Base-by-base conservation (phyloP, 1,140 invertebrate genomes). In the Solen grandis region DNA sequence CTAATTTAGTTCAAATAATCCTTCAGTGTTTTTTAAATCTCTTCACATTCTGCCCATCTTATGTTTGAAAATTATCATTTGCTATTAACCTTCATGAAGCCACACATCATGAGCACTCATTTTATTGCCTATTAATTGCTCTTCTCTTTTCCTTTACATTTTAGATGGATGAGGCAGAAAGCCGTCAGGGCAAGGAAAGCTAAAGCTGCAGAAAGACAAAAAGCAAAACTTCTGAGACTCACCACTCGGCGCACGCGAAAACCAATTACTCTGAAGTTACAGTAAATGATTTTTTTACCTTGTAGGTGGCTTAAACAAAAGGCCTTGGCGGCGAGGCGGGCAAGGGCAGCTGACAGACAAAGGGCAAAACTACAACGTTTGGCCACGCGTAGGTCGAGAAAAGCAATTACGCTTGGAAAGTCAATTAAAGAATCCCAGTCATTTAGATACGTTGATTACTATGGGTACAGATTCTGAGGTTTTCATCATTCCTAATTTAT, bases 391-490 rank as follows among this genome's bases (percentile, higher is more conserved):
- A 76, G 83, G 41, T 81, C 87, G 10, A 81, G 85, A 19, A 89
- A 87, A 52, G 84, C 87, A 25, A 83, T 85, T 29, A 73, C 85
- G 10, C 78, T 90, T n/a, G 73, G 82, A 22, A 84, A 81, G 59
- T 85, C 89, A 25, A 84, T 91, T 31, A 82, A 77, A 52, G 84
- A 88, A 57, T 80, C 88, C 4, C 86, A 90, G 65, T 77, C 89
- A 59, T 89, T 88, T 79, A 70, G 84, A 62, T 90, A 90, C 86
- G 86, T 89, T 33, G 90, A 90, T 60, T 90, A 90, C 66, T 90
- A 90, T 84, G 89, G 88, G 19, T 91, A 90, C 75, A 81, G 88
- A 52, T 88, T 78, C 63, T 87, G n/a, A n/a, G n/a, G 68, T 60
- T 52, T 19, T 33, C 60, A 25, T 29, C 25, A 54, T n/a, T 54